A percentile compares a stretch with the other conserved stretches of the same genome.
phyloP scores from a whole-genome alignment of 2,113 vertebrate species.

The Holacanthus passer region DNA sequence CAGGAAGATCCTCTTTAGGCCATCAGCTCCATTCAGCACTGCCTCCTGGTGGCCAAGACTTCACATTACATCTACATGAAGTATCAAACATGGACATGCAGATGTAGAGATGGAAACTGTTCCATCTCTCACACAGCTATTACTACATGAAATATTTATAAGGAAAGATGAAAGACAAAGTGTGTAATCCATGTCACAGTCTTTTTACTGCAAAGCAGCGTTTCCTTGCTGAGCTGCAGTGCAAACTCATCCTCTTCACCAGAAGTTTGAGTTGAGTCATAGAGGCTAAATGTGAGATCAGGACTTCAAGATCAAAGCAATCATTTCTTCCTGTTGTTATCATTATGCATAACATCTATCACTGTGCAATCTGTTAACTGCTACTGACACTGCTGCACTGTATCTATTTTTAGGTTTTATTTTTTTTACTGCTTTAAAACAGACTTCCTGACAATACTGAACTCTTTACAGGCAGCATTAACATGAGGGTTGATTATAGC shows the following conservation, averaged over 20 bases:
- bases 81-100: background rate
- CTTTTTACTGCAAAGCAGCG: background rate
- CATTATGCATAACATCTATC: background rate
- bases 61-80: slow-evolving; percentile 38
- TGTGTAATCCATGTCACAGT: background rate
- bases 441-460: too few species aligned
- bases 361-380: background rate
- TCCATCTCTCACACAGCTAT: background rate
- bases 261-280: too few species aligned
- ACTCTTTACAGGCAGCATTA: too few species aligned
- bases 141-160: background rate
- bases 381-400: background rate
- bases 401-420: too few species aligned
- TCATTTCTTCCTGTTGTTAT: background rate
- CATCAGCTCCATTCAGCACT: slow-evolving; percentile 18
- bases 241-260: too few species aligned
- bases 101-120: background rate
- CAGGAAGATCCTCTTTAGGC: background rate
- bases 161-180: background rate
- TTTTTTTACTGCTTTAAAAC: too few species aligned
- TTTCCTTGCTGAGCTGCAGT: background rate
- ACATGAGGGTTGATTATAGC: background rate
- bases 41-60: slow-evolving; percentile 49
- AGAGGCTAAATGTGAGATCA: too few species aligned
- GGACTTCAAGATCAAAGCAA: background rate